These are phyloP conservation scores for Panagrolaimus sp. DNA, from an alignment of 1,140 invertebrate genomes.

Conservation along the genomic window DNA sequence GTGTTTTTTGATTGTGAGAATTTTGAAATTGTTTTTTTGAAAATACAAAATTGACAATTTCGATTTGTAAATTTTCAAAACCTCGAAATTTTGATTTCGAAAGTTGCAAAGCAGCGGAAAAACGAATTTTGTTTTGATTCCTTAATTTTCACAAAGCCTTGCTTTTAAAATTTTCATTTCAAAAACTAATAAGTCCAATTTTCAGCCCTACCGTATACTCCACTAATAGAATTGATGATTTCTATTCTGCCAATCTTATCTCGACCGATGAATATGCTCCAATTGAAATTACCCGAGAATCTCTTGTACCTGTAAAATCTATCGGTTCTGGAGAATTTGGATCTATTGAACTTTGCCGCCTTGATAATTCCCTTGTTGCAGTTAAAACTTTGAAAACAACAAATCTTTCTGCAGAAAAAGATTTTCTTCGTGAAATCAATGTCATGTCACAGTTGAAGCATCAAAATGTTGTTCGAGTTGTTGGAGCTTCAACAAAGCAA, in stretches of 20 bases:
- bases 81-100: too few species aligned
- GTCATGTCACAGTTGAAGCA: constrained; percentile 15
- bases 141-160: too few species aligned
- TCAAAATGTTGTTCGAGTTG: constrained; percentile 24
- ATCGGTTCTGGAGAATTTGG: constrained; percentile 28
- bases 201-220: neutral
- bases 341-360: constrained; percentile 12
- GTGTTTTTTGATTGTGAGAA: constrained; percentile 5
- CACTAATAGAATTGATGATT: neutral
- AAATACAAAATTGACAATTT: too few species aligned
- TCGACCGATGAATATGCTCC: neutral
- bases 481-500: constrained; percentile 3
- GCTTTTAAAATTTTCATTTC: too few species aligned
- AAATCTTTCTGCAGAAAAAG: neutral
- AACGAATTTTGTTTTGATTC: too few species aligned
- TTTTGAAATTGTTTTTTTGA: too few species aligned
- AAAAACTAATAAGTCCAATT: too few species aligned
- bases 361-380: constrained; percentile 15
- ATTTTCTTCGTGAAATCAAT: constrained; percentile 19
- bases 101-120: too few species aligned
- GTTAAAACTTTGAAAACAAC: neutral
- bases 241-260: neutral
- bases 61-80: too few species aligned
- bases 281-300: neutral
- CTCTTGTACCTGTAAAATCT: constrained; percentile 12